Evolutionary conservation across 2,797 vertebrate species (phyloP).

Genomic region (Urosaurus nigricauda): DNA sequence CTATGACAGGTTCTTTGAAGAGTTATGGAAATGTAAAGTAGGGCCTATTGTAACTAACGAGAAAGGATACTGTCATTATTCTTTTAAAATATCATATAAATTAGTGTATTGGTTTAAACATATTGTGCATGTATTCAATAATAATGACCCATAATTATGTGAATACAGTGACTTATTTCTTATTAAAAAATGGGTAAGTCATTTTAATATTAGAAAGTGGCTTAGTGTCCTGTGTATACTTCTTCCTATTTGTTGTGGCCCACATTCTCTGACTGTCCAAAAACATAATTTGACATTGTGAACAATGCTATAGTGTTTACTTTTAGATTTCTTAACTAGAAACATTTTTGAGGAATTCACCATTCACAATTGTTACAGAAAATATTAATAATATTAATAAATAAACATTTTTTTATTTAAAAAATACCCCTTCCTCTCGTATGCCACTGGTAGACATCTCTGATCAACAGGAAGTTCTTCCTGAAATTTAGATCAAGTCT

Average conservation of each 20-base stretch:
- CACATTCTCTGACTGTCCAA: neutral
- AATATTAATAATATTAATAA: too few relatives aligned
- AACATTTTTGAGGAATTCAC: neutral
- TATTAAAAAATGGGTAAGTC: slow-evolving; percentile 17
- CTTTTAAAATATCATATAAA: slow-evolving; percentile 44
- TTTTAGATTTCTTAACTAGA: slow-evolving; percentile 11
- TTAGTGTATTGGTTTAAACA: slow-evolving; percentile 32
- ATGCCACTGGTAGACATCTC: too few relatives aligned
- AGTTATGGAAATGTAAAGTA: slow-evolving; percentile 36
- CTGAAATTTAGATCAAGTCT: too few relatives aligned
- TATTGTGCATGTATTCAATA: neutral
- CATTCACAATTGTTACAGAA: slow-evolving; percentile 17
- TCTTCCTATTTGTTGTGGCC: slow-evolving; percentile 30
- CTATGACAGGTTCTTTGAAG: slow-evolving; percentile 35
- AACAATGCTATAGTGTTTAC: neutral
- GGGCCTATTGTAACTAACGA: neutral
- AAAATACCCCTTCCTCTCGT: too few relatives aligned
- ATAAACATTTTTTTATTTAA: too few relatives aligned
- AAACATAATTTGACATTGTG: slow-evolving; percentile 7
- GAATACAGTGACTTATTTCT: slow-evolving; percentile 6
- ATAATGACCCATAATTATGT: slow-evolving; percentile 33
- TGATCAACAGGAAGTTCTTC: too few relatives aligned
- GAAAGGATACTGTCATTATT: slow-evolving; percentile 26
- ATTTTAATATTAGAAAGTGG: slow-evolving; percentile 12
- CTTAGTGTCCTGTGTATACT: slow-evolving; percentile 12